Percentiles rank a stretch among this genome's conserved stretches.
Evolutionary conservation across 1,140 invertebrate genomes (phyloP).

Genomic region (Drosophila simulans): DNA sequence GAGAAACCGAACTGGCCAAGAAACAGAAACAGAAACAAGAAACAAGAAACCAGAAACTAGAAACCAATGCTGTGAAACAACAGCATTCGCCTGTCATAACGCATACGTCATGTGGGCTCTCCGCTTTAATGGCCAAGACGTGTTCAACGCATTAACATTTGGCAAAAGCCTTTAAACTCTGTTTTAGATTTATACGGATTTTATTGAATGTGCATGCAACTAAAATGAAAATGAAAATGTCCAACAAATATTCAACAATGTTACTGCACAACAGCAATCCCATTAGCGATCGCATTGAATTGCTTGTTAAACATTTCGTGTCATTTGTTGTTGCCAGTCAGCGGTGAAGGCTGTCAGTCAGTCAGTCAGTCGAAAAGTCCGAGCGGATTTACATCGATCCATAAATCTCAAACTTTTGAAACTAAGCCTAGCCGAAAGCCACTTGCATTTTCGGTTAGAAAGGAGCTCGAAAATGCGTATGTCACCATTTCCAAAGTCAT

Average conservation of each 20-base stretch:
- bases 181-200: slow-evolving; percentile 68
- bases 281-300: slow-evolving; percentile 45
- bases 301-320: slow-evolving; percentile 49
- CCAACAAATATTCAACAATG: slow-evolving; percentile 48
- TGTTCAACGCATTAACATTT: slow-evolving; percentile 80
- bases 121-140: slow-evolving; percentile 75
- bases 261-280: slow-evolving; percentile 28
- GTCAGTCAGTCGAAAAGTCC: slow-evolving; percentile 13
- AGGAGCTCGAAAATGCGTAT: neutral
- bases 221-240: slow-evolving; percentile 55
- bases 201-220: slow-evolving; percentile 18
- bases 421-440: slow-evolving; percentile 2
- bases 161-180: slow-evolving; percentile 61
- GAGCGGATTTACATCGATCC: slow-evolving; percentile 24
- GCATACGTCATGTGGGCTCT: slow-evolving; percentile 72
- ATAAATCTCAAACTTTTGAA: slow-evolving; percentile 29
- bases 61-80: slow-evolving; percentile 13
- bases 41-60: neutral
- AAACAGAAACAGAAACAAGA: slow-evolving; percentile 14
- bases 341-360: slow-evolving; percentile 38
- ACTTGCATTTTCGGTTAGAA: neutral
- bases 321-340: slow-evolving; percentile 39
- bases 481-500: neutral
- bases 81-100: slow-evolving; percentile 68
- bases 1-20: slow-evolving; percentile 54